Evolutionary conservation across 2,888 invertebrate genomes (phyloP).

Genomic region (Drosophila paramelanica): DNA sequence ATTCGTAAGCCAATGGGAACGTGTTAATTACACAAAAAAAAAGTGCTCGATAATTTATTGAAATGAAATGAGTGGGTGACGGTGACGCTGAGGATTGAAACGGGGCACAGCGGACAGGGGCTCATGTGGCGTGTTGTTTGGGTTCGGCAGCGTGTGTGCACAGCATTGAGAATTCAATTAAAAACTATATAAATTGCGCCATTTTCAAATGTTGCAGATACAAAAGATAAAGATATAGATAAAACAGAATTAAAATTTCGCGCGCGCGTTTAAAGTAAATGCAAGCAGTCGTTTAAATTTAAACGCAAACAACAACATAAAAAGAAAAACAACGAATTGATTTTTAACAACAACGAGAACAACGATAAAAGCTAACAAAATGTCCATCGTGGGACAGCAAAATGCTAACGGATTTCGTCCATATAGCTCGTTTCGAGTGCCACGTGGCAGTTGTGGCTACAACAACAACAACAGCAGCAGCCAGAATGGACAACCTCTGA

Average conservation of each 20-base stretch:
- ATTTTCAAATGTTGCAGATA: constrained; percentile 49
- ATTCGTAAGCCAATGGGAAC: constrained; percentile 67
- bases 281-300: constrained; percentile 66
- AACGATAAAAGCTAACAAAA: constrained; percentile 72
- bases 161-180: constrained; percentile 70
- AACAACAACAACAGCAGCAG: constrained; percentile 37
- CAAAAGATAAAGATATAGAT: constrained; percentile 46
- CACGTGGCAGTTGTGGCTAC: constrained; percentile 73
- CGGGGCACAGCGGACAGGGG: neutral
- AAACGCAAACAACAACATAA: constrained; percentile 50
- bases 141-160: constrained; percentile 59
- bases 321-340: constrained; percentile 22
- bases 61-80: constrained; percentile 34
- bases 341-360: constrained; percentile 44
- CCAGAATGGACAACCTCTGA: constrained; percentile 50
- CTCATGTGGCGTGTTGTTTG: constrained; percentile 14
- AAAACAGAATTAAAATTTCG: constrained; percentile 57
- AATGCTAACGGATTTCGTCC: constrained; percentile 82
- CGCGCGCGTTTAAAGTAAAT: constrained; percentile 77
- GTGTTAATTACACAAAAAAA: constrained; percentile 67
- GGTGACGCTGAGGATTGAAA: neutral
- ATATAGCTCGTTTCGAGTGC: constrained; percentile 84
- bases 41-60: constrained; percentile 60
- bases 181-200: constrained; percentile 32
- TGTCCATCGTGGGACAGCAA: constrained; percentile 84